Percentiles rank a stretch among this genome's conserved stretches.
These are phyloP conservation scores for Criorhina ranunculi DNA, from an alignment of 2,888 invertebrate species.

Conservation along the genomic window DNA sequence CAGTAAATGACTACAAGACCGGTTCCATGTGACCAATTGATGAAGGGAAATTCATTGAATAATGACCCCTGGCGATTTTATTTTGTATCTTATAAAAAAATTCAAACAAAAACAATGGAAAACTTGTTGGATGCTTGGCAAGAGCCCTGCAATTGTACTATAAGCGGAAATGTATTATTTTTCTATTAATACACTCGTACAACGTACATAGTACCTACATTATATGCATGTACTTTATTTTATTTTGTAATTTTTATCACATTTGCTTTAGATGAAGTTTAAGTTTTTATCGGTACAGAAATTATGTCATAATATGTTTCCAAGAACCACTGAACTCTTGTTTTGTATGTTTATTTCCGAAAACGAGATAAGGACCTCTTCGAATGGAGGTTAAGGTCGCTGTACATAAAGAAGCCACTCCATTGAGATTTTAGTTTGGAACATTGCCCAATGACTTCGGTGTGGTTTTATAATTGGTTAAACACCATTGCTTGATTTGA, in stretches of 20 bases:
- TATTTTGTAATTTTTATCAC: neutral
- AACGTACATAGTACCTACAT: too few species aligned
- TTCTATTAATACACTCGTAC: neutral
- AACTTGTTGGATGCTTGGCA: too few species aligned
- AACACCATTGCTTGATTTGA: too few species aligned
- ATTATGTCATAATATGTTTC: conserved; percentile 9
- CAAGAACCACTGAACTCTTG: neutral
- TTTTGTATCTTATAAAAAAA: conserved; percentile 31
- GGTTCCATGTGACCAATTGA: conserved; percentile 32
- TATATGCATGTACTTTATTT: too few species aligned
- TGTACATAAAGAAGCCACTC: too few species aligned
- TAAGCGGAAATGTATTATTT: neutral
- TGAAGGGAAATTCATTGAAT: conserved; percentile 38
- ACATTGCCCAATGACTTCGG: too few species aligned
- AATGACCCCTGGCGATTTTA: conserved; percentile 12
- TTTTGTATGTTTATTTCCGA: neutral
- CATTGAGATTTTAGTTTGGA: too few species aligned
- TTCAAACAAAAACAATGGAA: conserved; percentile 1
- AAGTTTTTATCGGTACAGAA: conserved; percentile 22
- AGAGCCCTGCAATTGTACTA: neutral
- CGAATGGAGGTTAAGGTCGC: conserved; percentile 48
- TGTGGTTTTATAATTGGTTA: too few species aligned
- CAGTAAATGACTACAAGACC: conserved; percentile 19
- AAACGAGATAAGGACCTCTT: conserved; percentile 33
- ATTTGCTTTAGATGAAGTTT: conserved; percentile 19